Evolutionary conservation across 2,797 vertebrate species (phyloP).

Genomic region (Xiphorhynchus erythropygius): DNA sequence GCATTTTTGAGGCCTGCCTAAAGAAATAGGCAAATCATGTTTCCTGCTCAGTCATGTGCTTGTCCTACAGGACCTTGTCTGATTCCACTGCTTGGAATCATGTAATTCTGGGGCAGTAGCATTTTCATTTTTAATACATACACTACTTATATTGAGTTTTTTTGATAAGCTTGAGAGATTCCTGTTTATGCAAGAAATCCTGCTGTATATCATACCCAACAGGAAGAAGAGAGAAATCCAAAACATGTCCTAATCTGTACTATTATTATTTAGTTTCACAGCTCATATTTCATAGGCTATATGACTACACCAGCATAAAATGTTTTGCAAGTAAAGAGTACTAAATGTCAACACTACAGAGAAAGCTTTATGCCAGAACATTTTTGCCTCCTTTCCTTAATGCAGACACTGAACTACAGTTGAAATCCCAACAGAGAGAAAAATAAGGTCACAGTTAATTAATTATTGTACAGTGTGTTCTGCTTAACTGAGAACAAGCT

Average conservation of each 20-base stretch:
- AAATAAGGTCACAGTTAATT: slow-evolving; percentile 55
- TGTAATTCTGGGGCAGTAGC: neutral
- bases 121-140: neutral
- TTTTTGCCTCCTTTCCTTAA: neutral
- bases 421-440: neutral
- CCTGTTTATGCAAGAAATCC: neutral
- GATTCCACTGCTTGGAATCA: neutral
- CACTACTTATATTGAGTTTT: neutral
- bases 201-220: neutral
- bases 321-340: neutral
- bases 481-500: neutral
- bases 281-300: neutral
- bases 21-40: neutral
- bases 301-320: neutral
- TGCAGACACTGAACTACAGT: neutral
- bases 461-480: slow-evolving; percentile 25
- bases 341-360: neutral
- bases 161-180: neutral
- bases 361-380: neutral
- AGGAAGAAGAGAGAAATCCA: neutral
- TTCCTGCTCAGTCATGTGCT: neutral
- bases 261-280: neutral
- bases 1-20: neutral
- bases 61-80: neutral
- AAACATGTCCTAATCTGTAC: neutral